Base-by-base conservation (phyloP, 1,140 invertebrate genomes). In the Lasaia peninsularis region DNA sequence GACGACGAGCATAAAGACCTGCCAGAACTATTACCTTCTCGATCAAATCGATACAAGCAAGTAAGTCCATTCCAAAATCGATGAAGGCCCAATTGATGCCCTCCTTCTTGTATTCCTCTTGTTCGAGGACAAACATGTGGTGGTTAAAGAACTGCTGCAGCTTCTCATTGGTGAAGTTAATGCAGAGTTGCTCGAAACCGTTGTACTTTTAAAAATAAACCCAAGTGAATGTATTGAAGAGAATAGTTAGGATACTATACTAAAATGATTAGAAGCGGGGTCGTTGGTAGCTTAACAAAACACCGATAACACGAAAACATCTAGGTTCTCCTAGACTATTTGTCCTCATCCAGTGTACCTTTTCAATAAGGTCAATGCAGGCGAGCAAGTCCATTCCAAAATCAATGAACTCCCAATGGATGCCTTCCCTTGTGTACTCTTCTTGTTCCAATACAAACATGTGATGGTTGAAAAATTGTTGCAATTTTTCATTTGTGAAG, bases 71-170 rank as follows among this genome's bases (percentile, higher is more conserved):
- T 91, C 97, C 97, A 91, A 98, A 98, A 94, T 98, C 97, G 90
- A 98, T 98, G 92, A 98, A 98, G 75, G 94, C 92, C 97, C 97
- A 98, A 65, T 96, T 92, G 91, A 98, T 98, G 79, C 96, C 96
- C 91, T 98, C 96, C 83, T 92, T 95, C 89, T 97, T 97, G 92
- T 99, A 99, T 89, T 98, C 97, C 92, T 98, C 96, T 94, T 98
- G 96, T 92, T 98, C 97, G 78, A 98, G 93, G 73, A 98, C 97
- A 91, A 98, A 98, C 97, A 98, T 98, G 94, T 98, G 97, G 89
- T 98, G 97, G 91, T 98, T 98, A 95, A 98, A 98, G 93, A 98
- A 98, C 89, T 98, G 97, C 91, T 98, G 97, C 72, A 98, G 93
- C 90, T 98, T 97, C 92, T 98, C 97, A 90, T 98, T 98, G 89